These are phyloP conservation scores for Zosterops lateralis DNA, from an alignment of 2,113 vertebrate genomes.

Conservation along the genomic window DNA sequence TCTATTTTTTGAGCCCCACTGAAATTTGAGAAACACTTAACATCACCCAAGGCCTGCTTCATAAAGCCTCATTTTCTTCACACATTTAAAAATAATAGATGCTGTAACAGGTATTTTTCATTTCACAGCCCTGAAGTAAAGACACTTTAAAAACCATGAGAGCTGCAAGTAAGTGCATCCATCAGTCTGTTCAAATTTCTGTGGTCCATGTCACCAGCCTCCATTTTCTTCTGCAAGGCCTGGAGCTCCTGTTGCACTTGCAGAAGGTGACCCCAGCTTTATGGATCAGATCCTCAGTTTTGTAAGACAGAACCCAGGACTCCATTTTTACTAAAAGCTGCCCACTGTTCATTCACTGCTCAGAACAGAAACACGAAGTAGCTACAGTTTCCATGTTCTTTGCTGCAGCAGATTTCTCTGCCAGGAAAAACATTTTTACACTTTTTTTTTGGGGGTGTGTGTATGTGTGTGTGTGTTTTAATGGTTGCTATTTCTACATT, in stretches of 20 bases:
- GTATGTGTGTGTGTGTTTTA: background rate
- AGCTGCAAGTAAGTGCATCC: background rate
- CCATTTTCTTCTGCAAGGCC: background rate
- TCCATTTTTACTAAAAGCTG: background rate
- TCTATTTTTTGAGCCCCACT: background rate
- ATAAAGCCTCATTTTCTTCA: background rate
- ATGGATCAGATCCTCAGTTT: background rate
- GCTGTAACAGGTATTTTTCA: background rate
- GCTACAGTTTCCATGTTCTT: background rate
- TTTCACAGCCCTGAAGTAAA: background rate
- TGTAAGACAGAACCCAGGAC: background rate
- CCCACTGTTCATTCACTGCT: background rate
- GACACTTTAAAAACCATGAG: fast-evolving
- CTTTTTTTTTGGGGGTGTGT: background rate
- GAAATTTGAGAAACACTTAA: background rate
- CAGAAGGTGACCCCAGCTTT: background rate
- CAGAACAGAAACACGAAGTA: background rate
- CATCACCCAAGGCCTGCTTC: background rate
- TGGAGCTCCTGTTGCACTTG: background rate
- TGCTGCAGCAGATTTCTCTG: background rate
- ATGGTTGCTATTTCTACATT: constrained; percentile 44
- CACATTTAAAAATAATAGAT: background rate
- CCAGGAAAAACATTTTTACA: constrained; percentile 46
- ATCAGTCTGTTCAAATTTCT: background rate
- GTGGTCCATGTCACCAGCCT: background rate